These are phyloP conservation scores for Onychomys torridus DNA, from an alignment of 2,797 vertebrate genomes.

Conservation along the genomic window DNA sequence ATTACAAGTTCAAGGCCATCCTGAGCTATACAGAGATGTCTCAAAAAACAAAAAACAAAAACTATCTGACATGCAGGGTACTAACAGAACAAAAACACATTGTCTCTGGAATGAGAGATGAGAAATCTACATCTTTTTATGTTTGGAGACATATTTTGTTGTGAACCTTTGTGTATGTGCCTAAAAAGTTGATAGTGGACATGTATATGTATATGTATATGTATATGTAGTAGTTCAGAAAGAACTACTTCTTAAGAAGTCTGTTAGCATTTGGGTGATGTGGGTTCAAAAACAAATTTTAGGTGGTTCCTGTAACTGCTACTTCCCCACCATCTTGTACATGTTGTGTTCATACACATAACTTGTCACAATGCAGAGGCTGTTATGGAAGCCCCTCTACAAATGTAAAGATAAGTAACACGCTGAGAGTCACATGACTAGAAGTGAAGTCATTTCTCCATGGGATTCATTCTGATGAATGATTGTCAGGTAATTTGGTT, in stretches of 20 bases:
- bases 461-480: neutral
- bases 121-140: neutral
- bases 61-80: neutral
- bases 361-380: neutral
- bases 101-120: neutral
- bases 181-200: neutral
- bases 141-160: neutral
- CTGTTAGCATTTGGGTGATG: conserved; percentile 51
- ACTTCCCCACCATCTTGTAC: neutral
- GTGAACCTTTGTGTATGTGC: neutral
- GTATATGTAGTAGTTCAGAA: neutral
- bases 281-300: neutral
- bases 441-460: neutral
- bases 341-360: neutral
- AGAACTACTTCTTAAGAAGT: neutral
- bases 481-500: neutral
- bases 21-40: neutral
- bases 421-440: neutral
- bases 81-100: neutral
- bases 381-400: neutral
- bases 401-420: neutral
- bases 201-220: too few relatives aligned
- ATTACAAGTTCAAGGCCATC: neutral
- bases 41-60: neutral
- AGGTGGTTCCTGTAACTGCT: neutral